These are phyloP conservation scores for Platygyra sinensis DNA, from an alignment of 64 coral and sea anemone genomes.

Conservation along the genomic window DNA sequence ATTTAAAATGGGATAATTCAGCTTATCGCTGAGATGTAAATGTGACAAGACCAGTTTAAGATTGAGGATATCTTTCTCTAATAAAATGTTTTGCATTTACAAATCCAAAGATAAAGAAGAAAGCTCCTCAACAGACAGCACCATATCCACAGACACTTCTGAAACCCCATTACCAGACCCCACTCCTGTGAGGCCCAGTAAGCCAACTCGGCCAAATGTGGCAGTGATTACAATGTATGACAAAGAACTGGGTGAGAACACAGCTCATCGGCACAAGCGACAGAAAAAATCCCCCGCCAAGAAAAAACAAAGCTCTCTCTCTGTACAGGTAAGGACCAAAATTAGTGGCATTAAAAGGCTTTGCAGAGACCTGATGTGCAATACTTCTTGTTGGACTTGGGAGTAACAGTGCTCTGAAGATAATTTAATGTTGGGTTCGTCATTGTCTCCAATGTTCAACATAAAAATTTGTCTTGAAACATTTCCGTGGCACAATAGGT, in stretches of 20 bases:
- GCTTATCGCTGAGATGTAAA: too few species aligned
- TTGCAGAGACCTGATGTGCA: not conserved
- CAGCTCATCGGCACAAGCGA: constrained; percentile 4
- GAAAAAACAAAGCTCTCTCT: constrained; percentile 32
- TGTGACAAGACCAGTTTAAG: too few species aligned
- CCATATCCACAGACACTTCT: constrained; percentile 1
- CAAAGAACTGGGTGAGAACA: constrained; percentile 26
- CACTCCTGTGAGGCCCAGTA: constrained; percentile 29
- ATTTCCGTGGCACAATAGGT: too few species aligned
- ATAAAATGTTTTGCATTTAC: not conserved
- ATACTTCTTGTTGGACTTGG: not conserved
- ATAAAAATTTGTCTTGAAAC: too few species aligned
- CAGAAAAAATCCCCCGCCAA: constrained; percentile 37
- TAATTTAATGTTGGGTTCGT: too few species aligned
- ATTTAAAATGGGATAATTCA: too few species aligned
- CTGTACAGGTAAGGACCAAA: constrained; percentile 38
- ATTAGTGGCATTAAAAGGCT: not conserved
- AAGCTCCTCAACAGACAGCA: not conserved
- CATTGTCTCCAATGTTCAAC: too few species aligned
- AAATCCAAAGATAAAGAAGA: constrained; percentile 4
- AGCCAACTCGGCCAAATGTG: constrained; percentile 43
- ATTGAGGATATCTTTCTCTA: not conserved
- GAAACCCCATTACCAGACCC: not conserved
- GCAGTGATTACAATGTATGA: constrained; percentile 62
- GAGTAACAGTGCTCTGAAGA: too few species aligned